Base-by-base conservation (phyloP, 1,140 invertebrate genomes). In the Rhynchophorus ferrugineus region DNA sequence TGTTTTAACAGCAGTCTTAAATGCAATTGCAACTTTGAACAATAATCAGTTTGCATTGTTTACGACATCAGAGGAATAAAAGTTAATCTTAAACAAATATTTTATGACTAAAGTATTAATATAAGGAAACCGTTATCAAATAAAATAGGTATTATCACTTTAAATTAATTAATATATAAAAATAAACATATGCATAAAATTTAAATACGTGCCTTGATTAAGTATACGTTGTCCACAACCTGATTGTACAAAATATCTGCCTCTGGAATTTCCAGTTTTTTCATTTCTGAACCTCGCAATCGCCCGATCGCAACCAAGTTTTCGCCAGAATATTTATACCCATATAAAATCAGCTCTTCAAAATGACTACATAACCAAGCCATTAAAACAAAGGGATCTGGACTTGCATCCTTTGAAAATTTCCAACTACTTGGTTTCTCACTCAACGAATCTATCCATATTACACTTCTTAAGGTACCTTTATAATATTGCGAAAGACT, bases 351-450 rank as follows among this genome's bases (percentile, higher is more conserved):
- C 18, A 89, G 69, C 62, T 85, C 78, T 53, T 76, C 69, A 9
- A 89, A 74, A 42, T 79, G 76, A 35, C 71, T 73, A 64, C 85
- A 89, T 43, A 79, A 75, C 87, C 87, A 89, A 8, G 85, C 80
- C 58, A 84, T 69, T 73, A 89, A 81, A 2, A 89, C 78, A 52
- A 89, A 75, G 3, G 84, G 82, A 70, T 89, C 83, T 36, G 78
- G 78, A 39, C 73, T 62, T n/a, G 41, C 44, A 7, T 42, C 42
- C 35, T 57, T 52, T n/a, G 44, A 20, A 8, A 62, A 59, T 14
- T 54, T 46, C 58, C 58, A 62, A 47, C 56, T 61, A 24, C 38
- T 21, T 13, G 58, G 21, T 18, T 36, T 39, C 62, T 66, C 43
- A 59, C 62, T 49, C 48, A 55, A 33, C 33, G 80, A 83, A 68